Percentiles rank a stretch among this genome's conserved stretches.
These are phyloP conservation scores for Zophobas atratus DNA, from an alignment of 1,140 invertebrate species.

Conservation along the genomic window DNA sequence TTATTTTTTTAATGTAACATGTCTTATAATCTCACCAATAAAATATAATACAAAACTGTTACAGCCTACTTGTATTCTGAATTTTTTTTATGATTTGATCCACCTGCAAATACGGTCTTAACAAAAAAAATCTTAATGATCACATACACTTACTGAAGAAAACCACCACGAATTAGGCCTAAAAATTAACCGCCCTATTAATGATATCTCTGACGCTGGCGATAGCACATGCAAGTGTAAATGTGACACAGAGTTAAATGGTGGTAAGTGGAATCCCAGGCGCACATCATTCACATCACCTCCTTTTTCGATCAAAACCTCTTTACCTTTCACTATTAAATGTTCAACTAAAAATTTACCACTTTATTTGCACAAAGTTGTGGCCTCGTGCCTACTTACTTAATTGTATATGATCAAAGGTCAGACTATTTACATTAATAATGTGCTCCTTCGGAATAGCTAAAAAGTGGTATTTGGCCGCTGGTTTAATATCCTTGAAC, in stretches of 20 bases:
- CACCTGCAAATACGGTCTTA: conserved; percentile 32
- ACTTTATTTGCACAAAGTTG: conserved; percentile 37
- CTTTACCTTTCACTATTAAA: conserved; percentile 49
- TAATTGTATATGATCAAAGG: conserved; percentile 75
- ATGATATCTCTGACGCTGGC: conserved; percentile 83
- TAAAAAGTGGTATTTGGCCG: conserved; percentile 85
- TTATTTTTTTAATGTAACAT: conserved; percentile 28
- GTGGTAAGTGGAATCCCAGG: conserved; percentile 93
- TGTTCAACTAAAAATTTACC: conserved; percentile 33
- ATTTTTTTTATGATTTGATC: conserved; percentile 41
- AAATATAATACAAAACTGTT: conserved; percentile 26
- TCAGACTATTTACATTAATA: conserved; percentile 79
- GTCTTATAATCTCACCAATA: conserved; percentile 33
- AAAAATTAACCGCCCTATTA: conserved; percentile 80
- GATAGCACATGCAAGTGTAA: conserved; percentile 92
- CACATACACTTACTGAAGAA: conserved; percentile 76
- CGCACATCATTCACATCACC: conserved; percentile 73
- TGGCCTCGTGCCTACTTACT: conserved; percentile 70
- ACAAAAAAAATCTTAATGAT: conserved; percentile 17
- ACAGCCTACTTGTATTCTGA: conserved; percentile 17
- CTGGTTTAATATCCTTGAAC: conserved; percentile 89
- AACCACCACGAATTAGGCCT: conserved; percentile 87
- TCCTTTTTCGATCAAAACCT: conserved; percentile 70
- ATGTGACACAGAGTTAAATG: conserved; percentile 88
- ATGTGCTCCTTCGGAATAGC: conserved; percentile 86